phyloP scores from a whole-genome alignment of 2,888 invertebrate species.

The Gortyna flavago region DNA sequence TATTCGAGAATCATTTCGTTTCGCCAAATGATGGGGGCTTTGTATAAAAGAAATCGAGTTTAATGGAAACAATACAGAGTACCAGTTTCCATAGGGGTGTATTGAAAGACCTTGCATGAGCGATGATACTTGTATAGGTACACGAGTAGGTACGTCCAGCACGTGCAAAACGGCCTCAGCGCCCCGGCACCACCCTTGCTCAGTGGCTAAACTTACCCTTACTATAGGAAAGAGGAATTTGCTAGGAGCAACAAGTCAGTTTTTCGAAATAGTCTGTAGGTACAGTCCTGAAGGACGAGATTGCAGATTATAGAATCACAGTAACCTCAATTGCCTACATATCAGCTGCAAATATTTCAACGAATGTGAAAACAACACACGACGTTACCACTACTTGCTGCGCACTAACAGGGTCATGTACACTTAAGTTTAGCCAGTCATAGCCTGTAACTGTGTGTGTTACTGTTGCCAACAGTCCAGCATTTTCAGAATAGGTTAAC shows the following conservation, averaged over 20 bases:
- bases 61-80: conserved; percentile 18
- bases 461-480: not conserved
- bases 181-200: too few species aligned
- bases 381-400: not conserved
- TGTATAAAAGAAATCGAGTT: conserved; percentile 22
- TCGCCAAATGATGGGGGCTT: conserved; percentile 31
- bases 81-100: conserved; percentile 32
- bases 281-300: too few species aligned
- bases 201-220: too few species aligned
- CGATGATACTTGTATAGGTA: conserved; percentile 12
- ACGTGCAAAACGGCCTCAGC: not conserved
- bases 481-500: not conserved
- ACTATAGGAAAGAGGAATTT: not conserved
- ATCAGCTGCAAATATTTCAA: not conserved
- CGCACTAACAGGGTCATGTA: too few species aligned
- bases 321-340: not conserved
- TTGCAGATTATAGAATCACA: not conserved
- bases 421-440: too few species aligned
- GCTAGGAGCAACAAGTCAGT: not conserved
- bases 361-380: not conserved
- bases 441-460: too few species aligned
- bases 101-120: not conserved
- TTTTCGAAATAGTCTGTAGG: not conserved
- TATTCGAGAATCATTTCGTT: conserved; percentile 35
- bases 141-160: not conserved